Conservation (phyloP, 2,888 invertebrate genomes). For the Toxonevra muliebris region DNA sequence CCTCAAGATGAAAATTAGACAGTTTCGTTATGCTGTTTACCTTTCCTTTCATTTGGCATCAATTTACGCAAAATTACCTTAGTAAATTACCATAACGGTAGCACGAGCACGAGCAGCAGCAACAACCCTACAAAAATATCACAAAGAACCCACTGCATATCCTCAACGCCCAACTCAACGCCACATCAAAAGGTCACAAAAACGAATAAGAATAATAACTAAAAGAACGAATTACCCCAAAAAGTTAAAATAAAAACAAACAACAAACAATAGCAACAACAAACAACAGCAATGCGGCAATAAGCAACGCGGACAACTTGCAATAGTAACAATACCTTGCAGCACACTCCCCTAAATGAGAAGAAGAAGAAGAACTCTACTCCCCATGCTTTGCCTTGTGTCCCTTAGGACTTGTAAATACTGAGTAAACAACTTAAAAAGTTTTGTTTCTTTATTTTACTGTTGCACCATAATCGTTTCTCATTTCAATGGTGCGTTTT, state of each 20-base stretch:
- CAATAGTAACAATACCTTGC: no score
- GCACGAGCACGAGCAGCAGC: conserved; percentile 8
- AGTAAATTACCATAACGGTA: conserved; percentile 59
- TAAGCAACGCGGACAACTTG: conserved; percentile 24
- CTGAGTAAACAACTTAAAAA: conserved; percentile 61
- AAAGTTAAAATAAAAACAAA: conserved; percentile 25
- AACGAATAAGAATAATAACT: conserved; percentile 28
- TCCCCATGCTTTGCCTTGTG: conserved; percentile 30
- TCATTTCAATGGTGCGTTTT: conserved; percentile 58
- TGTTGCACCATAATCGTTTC: conserved; percentile 62
- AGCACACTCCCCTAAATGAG: conserved; percentile 11
- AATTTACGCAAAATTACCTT: conserved; percentile 59
- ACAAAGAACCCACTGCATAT: conserved; percentile 10
- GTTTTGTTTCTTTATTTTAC: conserved; percentile 54
- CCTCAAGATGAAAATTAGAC: conserved; percentile 39
- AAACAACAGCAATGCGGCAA: conserved; percentile 56
- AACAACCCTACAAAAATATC: neutral
- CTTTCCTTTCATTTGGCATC: conserved; percentile 47
- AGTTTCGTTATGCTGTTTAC: conserved; percentile 35
- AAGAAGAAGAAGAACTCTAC: conserved; percentile 2
- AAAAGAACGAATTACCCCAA: conserved; percentile 31
- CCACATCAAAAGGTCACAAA: conserved; percentile 10
- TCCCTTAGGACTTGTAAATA: conserved; percentile 63
- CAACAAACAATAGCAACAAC: conserved; percentile 41
- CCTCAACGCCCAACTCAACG: conserved; percentile 4